Base-by-base conservation (phyloP, 2,888 invertebrate genomes). In the Chloroclysta siterata region DNA sequence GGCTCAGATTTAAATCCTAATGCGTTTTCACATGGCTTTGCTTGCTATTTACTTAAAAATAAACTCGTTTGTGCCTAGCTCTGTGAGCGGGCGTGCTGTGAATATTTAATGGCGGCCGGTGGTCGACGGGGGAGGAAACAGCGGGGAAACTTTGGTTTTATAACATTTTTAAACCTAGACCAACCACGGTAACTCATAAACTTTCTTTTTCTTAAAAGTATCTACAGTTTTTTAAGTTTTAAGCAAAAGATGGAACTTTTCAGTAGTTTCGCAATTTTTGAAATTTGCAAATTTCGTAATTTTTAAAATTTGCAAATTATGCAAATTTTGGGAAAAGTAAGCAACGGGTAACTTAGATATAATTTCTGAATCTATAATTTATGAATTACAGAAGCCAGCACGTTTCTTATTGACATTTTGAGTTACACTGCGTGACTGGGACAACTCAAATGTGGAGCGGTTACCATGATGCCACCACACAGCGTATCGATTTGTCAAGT, bases 41-140 rank as follows among this genome's bases (percentile, higher is more conserved):
- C 61, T 64, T 53, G 65, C 60, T 65, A 66, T 72, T 72, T 63
- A 70, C 68, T 72, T 69, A 72, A 75, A 75, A 72, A 74, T 73
- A 72, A 72, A 67, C 71, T 70, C 71, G 69, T 74, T 73, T 70
- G 70, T 66, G 71, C 67, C 69, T 64, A 61, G 68, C 65, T 65
- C 69, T 65, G 57, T 42, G 54, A 50, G 22, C 65, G 62, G 52
- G 41, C 71, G 61, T 66, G 69, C 63, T 60, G 67, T 70, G 75
- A 73, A 75, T 75, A 69, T 71, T 69, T 72, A 72, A 73, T 73
- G 59, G 36, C 51, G 53, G 65, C 11, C 8, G 41, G 42, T 56
- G 66, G 70, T 0, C 13, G 8, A 47, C 33, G 57, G 44, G 0
- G 13, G 1, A 22, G 48, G 58, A 52, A 22, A 15, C 7, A 13